Conservation (phyloP, 2,797 vertebrate genomes). For the Aeoliscus strigatus region DNA sequence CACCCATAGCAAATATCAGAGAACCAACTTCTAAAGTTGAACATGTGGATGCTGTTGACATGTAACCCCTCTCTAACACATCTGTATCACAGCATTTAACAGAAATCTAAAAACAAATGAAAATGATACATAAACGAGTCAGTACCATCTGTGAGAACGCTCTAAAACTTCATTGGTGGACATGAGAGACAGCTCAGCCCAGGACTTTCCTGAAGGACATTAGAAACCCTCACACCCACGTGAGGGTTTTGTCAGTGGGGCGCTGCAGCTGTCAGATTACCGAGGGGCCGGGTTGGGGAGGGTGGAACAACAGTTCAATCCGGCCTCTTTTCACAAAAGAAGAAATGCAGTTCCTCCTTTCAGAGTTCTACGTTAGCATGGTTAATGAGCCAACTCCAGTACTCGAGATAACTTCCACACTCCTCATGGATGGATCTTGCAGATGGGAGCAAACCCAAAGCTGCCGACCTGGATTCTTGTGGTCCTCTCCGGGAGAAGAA, state of each 20-base stretch:
- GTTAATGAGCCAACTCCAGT: conserved; percentile 41
- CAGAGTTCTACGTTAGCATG: conserved; percentile 25
- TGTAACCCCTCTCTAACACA: conserved; percentile 4
- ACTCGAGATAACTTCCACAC: conserved; percentile 5
- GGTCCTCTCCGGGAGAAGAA: conserved; percentile 24
- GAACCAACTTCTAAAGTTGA: conserved; percentile 61
- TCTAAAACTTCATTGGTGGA: conserved; percentile 4
- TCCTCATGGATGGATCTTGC: conserved; percentile 17
- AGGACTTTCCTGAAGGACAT: conserved; percentile 22
- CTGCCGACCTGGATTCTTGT: conserved; percentile 17
- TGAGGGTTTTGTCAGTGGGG: conserved; percentile 55
- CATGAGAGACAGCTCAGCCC: conserved; percentile 11
- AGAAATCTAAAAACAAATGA: conserved; percentile 17
- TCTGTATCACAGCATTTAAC: conserved; percentile 28
- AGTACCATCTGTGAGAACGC: conserved; percentile 16
- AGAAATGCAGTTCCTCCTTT: conserved; percentile 36
- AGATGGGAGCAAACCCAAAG: conserved; percentile 16
- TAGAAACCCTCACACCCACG: conserved; percentile 52
- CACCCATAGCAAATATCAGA: conserved; percentile 16
- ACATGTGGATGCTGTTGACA: conserved; percentile 29
- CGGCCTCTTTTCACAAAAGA: conserved; percentile 16
- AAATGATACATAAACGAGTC: conserved; percentile 8
- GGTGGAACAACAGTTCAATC: conserved; percentile 31
- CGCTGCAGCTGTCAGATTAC: conserved; percentile 62
- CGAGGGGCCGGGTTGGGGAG: conserved; percentile 29